Conservation (phyloP, 2,113 vertebrate species). For the Pipra filicauda region DNA sequence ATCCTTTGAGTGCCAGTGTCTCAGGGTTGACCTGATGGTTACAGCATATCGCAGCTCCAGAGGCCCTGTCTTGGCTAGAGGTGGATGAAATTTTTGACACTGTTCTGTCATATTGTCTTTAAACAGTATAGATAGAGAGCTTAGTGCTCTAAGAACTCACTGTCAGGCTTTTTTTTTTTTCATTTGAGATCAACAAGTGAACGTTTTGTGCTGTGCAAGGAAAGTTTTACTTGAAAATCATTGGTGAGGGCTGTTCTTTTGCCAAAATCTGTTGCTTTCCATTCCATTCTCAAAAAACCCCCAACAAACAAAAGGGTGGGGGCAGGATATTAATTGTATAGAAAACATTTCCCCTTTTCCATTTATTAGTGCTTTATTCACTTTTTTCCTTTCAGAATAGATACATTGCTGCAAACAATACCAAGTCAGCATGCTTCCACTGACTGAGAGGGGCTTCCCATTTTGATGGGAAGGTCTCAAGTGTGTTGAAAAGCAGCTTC, state of each 20-base stretch:
- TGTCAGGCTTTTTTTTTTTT: not conserved
- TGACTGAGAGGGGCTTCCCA: not conserved
- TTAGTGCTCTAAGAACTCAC: not conserved
- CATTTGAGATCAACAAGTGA: not conserved
- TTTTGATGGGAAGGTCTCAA: not conserved
- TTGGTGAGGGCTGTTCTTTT: not conserved
- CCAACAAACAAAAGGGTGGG: not conserved
- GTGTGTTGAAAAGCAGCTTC: not conserved
- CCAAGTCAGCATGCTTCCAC: not conserved
- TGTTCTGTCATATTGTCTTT: not conserved
- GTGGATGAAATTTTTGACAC: not conserved
- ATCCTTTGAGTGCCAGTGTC: not conserved
- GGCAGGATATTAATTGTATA: not conserved
- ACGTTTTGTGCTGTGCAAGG: not conserved
- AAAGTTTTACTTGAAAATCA: not conserved
- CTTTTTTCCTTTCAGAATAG: not conserved
- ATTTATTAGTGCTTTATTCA: not conserved
- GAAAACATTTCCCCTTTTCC: not conserved
- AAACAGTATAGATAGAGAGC: not conserved
- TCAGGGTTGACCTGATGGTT: rapidly evolving
- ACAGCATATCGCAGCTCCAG: not conserved
- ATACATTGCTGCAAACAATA: not conserved
- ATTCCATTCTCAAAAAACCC: not conserved
- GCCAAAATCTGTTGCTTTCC: not conserved
- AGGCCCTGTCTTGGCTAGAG: not conserved